phyloP scores from a whole-genome alignment of 2,888 invertebrate species.

The Idaea dimidiata region DNA sequence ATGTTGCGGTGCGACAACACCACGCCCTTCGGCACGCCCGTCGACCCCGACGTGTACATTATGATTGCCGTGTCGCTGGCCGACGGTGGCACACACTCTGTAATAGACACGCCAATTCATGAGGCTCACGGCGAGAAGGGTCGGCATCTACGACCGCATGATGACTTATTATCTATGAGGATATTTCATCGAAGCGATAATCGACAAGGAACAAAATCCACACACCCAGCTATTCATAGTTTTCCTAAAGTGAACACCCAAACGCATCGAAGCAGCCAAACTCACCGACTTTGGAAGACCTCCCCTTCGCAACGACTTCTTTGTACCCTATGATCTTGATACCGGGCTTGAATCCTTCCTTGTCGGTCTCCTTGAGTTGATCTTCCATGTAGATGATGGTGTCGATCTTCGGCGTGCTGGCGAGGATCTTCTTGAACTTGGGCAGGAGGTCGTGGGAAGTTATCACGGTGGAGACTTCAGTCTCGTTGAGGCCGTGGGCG shows the following conservation, averaged over 20 bases:
- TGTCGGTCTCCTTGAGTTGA: constrained; percentile 87
- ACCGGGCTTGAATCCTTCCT: constrained; percentile 85
- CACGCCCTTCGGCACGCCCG: constrained; percentile 96
- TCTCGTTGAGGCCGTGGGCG: constrained; percentile 97
- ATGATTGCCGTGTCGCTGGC: constrained; percentile 94
- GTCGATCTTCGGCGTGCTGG: constrained; percentile 86
- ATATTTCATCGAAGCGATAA: too few species aligned
- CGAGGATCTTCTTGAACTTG: constrained; percentile 91
- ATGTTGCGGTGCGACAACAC: constrained; percentile 91
- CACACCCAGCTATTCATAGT: too few species aligned
- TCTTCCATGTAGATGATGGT: constrained; percentile 94
- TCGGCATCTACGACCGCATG: not conserved
- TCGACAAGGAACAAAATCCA: too few species aligned
- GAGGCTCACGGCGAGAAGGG: too few species aligned
- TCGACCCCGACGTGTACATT: constrained; percentile 99
- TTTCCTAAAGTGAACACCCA: too few species aligned
- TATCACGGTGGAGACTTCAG: constrained; percentile 95
- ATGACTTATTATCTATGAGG: not conserved
- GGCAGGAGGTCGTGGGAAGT: constrained; percentile 95
- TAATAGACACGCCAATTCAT: constrained; percentile 20
- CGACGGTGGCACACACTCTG: constrained; percentile 83
- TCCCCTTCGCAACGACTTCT: constrained; percentile 74
- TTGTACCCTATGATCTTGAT: constrained; percentile 88
- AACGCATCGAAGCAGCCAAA: constrained; percentile 5
- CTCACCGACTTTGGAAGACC: constrained; percentile 61